Evolutionary conservation across 1,140 invertebrate species (phyloP), one percentile per base, ranked within the genome.

Genomic region (Monochamus saltuarius): DNA sequence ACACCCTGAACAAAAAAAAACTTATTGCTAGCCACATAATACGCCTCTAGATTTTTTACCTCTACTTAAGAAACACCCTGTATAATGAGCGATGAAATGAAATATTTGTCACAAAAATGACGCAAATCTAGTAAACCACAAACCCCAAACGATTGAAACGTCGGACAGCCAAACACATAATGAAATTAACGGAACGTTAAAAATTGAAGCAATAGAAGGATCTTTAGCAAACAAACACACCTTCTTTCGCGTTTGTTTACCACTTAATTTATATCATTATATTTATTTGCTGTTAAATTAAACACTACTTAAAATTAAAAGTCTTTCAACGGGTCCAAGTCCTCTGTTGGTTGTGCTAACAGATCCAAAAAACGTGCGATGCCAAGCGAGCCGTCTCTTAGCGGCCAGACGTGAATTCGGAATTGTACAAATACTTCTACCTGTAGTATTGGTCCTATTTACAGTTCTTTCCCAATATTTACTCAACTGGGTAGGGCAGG

Each of bases 301-400:
- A 51, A 35, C 49, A 51, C 49, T 37, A 36, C 49, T 51, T 51
- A 51, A 51, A 51, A 51, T 51, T 51, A 51, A 51, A 51, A 51
- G 49, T 51, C 6, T 51, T 51, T 51, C 35, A 51, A 51, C 49
- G 36, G n/a, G 9, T 35, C 22, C 9, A 14, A 10, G n/a, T n/a
- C n/a, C 3, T 46, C 34, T 51, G 22, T 51, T 6, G 34, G 34
- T 2, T 51, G 10, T 51, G 49, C 36, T 51, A 35, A 37, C 49
- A 51, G 35, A 51, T 35, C 49, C 49, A 51, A 51, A 51, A 51
- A 51, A 51, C 35, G 35, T 47, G 49, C 14, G 35, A 51, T 6
- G n/a, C 35, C 34, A 51, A 51, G 49, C 35, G 35, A 19, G 49
- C 35, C 35, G 22, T 35, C 49, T 51, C 49, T 51, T 51, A 51